Percentiles rank a stretch among this genome's conserved stretches.
phyloP scores from a whole-genome alignment of 2,797 vertebrate species.

The Mus spretus region DNA sequence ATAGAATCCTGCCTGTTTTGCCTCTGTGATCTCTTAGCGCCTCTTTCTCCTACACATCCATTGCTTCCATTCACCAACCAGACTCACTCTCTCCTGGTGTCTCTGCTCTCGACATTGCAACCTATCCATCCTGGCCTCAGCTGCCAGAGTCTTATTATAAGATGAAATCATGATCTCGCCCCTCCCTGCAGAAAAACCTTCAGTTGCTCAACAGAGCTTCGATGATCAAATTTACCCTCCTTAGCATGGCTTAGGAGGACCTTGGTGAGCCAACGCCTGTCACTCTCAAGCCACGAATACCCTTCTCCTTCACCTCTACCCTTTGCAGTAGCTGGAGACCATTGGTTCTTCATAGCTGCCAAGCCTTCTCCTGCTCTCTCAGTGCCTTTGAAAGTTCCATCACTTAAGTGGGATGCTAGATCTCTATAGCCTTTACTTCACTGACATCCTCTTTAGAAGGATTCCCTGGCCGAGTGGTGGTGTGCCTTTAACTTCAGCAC shows the following conservation, averaged over 20 bases:
- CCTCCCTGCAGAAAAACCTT: neutral
- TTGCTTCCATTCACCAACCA: neutral
- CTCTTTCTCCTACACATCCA: neutral
- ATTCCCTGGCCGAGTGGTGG: neutral
- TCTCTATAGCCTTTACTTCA: neutral
- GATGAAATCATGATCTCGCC: slow-evolving; percentile 39
- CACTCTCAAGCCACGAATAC: neutral
- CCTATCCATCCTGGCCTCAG: neutral
- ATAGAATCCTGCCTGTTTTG: neutral
- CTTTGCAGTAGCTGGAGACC: neutral
- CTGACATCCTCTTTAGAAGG: neutral
- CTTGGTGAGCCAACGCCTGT: neutral
- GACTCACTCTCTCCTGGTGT: neutral
- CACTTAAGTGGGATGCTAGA: neutral
- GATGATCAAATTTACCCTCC: slow-evolving; percentile 41
- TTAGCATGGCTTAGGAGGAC: neutral
- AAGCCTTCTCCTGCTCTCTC: neutral
- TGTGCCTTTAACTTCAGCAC: neutral
- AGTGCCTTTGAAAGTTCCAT: neutral
- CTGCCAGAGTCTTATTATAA: slow-evolving; percentile 54
- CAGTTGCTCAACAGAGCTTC: slow-evolving; percentile 29
- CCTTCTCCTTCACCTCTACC: slow-evolving; percentile 37
- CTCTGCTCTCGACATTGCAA: neutral
- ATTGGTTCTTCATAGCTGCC: neutral
- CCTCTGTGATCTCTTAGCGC: neutral